phyloP scores from a whole-genome alignment of 2,113 vertebrate species.

The Trichomycterus rosablanca region DNA sequence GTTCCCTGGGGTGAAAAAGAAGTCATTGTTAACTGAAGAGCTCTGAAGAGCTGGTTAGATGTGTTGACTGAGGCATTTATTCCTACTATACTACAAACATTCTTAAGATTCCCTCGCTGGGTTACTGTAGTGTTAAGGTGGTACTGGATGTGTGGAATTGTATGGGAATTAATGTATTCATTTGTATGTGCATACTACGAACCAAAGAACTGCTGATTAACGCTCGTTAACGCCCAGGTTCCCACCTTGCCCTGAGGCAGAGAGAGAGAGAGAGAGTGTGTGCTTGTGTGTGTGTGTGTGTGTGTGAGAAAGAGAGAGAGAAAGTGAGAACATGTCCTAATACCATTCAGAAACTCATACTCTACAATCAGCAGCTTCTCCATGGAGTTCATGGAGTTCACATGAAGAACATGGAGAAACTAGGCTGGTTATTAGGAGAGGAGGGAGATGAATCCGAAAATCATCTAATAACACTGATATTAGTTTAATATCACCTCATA shows the following conservation, averaged over 20 bases:
- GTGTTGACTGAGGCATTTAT: not conserved
- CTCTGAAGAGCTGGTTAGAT: not conserved
- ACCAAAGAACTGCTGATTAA: not conserved
- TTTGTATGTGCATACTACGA: not conserved
- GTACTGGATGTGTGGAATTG: not conserved
- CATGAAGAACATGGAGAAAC: too few species aligned
- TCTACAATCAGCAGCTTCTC: too few species aligned
- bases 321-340: too few species aligned
- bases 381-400: too few species aligned
- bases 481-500: too few species aligned
- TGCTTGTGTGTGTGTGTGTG: too few species aligned
- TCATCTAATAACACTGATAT: too few species aligned
- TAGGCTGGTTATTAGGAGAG: too few species aligned
- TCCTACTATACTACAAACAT: not conserved
- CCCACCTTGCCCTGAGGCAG: slow-evolving; percentile 32
- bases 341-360: too few species aligned
- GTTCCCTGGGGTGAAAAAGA: not conserved
- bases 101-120: not conserved
- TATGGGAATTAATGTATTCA: not conserved
- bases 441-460: too few species aligned
- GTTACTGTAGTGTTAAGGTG: not conserved
- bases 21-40: not conserved
- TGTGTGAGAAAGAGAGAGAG: too few species aligned
- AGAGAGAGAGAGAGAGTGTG: not conserved
- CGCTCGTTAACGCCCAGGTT: not conserved